These are phyloP conservation scores for Aelia acuminata DNA, from an alignment of 2,888 invertebrate species.

Conservation along the genomic window DNA sequence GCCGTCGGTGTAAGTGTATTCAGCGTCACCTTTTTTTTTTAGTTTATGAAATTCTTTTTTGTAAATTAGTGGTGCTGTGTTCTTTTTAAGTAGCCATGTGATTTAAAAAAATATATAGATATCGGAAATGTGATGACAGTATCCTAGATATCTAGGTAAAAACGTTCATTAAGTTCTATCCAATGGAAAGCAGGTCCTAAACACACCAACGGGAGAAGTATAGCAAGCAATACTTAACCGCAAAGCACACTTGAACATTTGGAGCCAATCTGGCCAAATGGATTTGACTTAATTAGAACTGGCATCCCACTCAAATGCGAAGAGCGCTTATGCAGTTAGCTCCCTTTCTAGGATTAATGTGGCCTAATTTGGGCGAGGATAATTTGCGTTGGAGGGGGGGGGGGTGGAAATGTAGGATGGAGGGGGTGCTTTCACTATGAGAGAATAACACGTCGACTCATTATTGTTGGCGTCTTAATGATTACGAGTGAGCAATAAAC, in stretches of 20 bases:
- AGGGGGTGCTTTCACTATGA: background rate
- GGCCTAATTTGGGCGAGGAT: background rate
- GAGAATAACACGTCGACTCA: background rate
- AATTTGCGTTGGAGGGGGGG: background rate
- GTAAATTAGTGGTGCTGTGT: no score
- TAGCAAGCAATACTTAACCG: background rate
- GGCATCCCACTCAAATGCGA: background rate
- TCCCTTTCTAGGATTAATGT: background rate
- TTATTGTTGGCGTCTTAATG: background rate
- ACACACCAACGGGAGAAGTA: background rate
- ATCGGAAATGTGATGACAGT: no score
- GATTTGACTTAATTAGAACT: background rate
- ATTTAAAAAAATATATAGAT: no score
- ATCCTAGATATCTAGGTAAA: no score
- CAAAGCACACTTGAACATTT: background rate
- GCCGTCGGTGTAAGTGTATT: no score
- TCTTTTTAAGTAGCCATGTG: no score
- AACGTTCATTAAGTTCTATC: background rate
- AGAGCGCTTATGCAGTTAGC: background rate
- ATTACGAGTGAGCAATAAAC: background rate
- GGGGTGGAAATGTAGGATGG: background rate
- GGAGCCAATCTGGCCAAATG: background rate
- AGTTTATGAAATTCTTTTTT: no score
- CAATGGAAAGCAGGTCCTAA: background rate
- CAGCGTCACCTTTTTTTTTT: no score